These are phyloP conservation scores for Zaprionus ornatus DNA, from an alignment of 1,140 invertebrate species.

Conservation along the genomic window DNA sequence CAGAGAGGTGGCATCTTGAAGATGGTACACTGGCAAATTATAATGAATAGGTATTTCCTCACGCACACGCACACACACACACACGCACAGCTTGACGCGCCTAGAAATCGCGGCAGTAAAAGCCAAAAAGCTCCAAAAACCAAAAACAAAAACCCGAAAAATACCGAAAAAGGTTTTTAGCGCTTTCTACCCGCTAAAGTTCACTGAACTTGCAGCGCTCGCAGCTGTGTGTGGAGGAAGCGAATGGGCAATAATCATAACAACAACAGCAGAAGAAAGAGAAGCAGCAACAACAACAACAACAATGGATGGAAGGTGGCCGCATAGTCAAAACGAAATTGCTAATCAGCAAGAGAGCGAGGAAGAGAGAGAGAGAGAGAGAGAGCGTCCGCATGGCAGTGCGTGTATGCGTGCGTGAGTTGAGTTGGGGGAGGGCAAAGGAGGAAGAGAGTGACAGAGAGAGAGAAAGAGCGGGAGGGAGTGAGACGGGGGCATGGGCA, in stretches of 20 bases:
- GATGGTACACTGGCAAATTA: slow-evolving; percentile 28
- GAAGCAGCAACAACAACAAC: neutral
- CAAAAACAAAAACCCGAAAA: slow-evolving; percentile 24
- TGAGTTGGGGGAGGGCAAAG: neutral
- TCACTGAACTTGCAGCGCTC: slow-evolving; percentile 68
- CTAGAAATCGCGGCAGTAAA: slow-evolving; percentile 48
- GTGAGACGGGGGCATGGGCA: slow-evolving; percentile 25
- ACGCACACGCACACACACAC: neutral
- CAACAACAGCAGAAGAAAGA: slow-evolving; percentile 23
- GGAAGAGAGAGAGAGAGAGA: slow-evolving; percentile 27
- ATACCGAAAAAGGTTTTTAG: slow-evolving; percentile 43
- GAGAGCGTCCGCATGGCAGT: slow-evolving; percentile 31
- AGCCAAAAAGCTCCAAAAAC: slow-evolving; percentile 25
- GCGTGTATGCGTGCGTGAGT: slow-evolving; percentile 12
- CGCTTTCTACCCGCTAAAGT: slow-evolving; percentile 56
- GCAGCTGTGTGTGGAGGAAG: slow-evolving; percentile 51
- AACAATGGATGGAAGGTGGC: slow-evolving; percentile 36
- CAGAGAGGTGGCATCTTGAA: neutral
- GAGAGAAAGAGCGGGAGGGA: slow-evolving; percentile 12
- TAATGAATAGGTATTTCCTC: slow-evolving; percentile 36
- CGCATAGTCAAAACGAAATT: slow-evolving; percentile 59
- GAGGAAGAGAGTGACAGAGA: slow-evolving; percentile 18
- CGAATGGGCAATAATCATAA: slow-evolving; percentile 39
- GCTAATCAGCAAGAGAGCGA: slow-evolving; percentile 56
- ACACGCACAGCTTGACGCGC: slow-evolving; percentile 6